Evolutionary conservation across 2,113 vertebrate species (phyloP).

Genomic region (Xiphorhynchus elegans): DNA sequence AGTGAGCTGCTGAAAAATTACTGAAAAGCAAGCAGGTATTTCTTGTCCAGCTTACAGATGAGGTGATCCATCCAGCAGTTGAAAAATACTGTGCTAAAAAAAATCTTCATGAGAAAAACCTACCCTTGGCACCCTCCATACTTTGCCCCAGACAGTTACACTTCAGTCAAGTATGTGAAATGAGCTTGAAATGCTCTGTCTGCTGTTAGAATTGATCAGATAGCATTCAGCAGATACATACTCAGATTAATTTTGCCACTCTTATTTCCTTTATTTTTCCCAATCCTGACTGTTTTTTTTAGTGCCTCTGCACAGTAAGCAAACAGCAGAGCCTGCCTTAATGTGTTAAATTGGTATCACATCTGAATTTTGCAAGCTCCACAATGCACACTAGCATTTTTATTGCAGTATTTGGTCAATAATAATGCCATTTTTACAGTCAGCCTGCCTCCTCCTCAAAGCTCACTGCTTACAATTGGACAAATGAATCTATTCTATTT

Average conservation of each 20-base stretch:
- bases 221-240: neutral
- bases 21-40: neutral
- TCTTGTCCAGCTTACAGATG: neutral
- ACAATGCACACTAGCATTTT: neutral
- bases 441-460: neutral
- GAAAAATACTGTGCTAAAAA: neutral
- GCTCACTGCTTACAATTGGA: neutral
- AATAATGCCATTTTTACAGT: neutral
- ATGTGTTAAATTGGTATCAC: neutral
- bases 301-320: neutral
- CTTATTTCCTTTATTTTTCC: neutral
- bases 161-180: neutral
- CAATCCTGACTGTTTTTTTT: neutral
- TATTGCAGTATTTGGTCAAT: neutral
- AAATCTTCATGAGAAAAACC: neutral
- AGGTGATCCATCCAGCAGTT: neutral
- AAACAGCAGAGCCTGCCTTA: neutral
- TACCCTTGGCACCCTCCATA: accelerated
- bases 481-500: neutral
- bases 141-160: neutral
- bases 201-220: neutral
- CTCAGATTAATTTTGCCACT: neutral
- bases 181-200: neutral
- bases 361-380: neutral
- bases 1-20: neutral